Evolutionary conservation across 2,797 vertebrate species (phyloP).

Genomic region (Liasis olivaceus): DNA sequence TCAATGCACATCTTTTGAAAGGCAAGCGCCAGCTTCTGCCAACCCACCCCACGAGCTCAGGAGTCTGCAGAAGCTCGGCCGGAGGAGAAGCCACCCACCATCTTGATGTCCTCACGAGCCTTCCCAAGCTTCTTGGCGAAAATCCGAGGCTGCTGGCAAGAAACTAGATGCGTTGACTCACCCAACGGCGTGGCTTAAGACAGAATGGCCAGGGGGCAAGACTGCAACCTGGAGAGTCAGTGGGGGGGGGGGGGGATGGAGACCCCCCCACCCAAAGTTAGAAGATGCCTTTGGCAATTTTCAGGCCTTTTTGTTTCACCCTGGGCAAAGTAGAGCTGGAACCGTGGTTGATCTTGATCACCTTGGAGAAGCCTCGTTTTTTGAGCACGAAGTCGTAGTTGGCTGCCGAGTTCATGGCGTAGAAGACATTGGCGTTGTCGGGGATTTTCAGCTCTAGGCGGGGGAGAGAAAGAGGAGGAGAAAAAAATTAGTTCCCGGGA

Average conservation of each 20-base stretch:
- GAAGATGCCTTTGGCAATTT: conserved; percentile 95
- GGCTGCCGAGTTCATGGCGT: conserved; percentile 95
- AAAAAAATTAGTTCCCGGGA: background rate
- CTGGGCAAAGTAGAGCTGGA: conserved; percentile 92
- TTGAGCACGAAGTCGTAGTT: conserved; percentile 95
- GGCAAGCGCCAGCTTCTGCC: background rate
- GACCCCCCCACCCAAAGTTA: conserved; percentile 56
- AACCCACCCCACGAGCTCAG: background rate
- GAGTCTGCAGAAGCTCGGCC: background rate
- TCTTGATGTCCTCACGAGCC: background rate
- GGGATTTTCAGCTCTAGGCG: conserved; percentile 89
- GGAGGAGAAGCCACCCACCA: background rate
- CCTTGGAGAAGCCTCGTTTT: conserved; percentile 82
- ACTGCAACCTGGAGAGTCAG: conserved; percentile 25
- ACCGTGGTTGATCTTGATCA: conserved; percentile 83
- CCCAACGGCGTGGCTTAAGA: background rate
- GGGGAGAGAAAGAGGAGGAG: rapidly evolving
- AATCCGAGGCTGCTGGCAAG: background rate
- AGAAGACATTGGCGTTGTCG: conserved; percentile 94
- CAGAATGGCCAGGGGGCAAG: background rate
- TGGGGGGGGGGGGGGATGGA: background rate
- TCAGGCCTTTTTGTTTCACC: conserved; percentile 95
- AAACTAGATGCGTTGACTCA: rapidly evolving
- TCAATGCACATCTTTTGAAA: conserved; percentile 36
- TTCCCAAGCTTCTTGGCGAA: background rate